These are phyloP conservation scores for Lamellibrachia satsuma DNA, from an alignment of 2,888 invertebrate genomes.

Conservation along the genomic window DNA sequence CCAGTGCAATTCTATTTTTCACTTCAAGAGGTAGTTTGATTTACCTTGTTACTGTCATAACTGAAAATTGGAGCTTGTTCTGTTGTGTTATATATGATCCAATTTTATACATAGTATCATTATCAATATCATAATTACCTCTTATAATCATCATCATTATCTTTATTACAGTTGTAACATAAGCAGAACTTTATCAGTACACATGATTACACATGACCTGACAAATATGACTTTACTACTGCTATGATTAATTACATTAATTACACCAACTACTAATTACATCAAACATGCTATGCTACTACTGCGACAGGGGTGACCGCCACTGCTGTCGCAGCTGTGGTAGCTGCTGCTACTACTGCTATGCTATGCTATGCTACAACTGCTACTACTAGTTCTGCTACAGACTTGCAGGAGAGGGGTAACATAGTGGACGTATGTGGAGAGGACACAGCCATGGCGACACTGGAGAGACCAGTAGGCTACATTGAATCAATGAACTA, in stretches of 20 bases:
- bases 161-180: background rate
- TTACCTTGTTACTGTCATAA: too few species aligned
- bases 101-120: too few species aligned
- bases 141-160: too few species aligned
- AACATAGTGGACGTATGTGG: conserved; percentile 12
- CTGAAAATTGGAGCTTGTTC: too few species aligned
- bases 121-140: too few species aligned
- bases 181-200: background rate
- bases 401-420: background rate
- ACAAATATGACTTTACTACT: background rate
- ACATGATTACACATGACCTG: background rate
- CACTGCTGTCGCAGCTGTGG: too few species aligned
- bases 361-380: too few species aligned
- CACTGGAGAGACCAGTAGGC: background rate
- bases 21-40: too few species aligned
- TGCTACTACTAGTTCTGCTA: background rate
- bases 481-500: conserved; percentile 21
- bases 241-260: background rate
- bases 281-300: background rate
- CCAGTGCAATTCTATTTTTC: too few species aligned
- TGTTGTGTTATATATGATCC: too few species aligned
- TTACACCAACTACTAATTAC: background rate
- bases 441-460: background rate
- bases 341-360: too few species aligned
- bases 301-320: too few species aligned